Evolutionary conservation across 2,113 vertebrate genomes (phyloP).

Genomic region (Petroica traversi): DNA sequence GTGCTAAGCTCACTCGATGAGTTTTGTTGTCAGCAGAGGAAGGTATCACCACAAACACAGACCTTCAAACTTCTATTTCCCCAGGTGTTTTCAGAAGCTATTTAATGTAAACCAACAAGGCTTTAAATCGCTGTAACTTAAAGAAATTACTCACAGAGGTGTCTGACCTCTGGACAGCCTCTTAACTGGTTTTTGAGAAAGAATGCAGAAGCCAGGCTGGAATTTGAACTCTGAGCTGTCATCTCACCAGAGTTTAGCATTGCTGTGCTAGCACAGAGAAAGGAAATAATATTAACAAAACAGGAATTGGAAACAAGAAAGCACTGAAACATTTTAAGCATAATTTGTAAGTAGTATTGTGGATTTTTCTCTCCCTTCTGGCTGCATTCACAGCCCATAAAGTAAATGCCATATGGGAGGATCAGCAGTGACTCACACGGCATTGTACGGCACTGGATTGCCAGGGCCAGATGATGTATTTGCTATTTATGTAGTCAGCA

Average conservation of each 20-base stretch:
- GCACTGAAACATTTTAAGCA: background rate
- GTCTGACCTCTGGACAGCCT: background rate
- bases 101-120: background rate
- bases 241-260: background rate
- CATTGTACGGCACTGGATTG: background rate
- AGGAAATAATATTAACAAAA: background rate
- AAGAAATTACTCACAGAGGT: background rate
- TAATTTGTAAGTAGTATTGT: background rate
- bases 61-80: background rate
- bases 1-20: background rate
- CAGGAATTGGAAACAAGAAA: background rate
- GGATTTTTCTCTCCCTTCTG: background rate
- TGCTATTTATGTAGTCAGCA: constrained; percentile 41
- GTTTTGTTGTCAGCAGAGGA: background rate
- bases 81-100: background rate
- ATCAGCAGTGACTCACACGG: background rate
- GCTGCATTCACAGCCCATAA: background rate
- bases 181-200: background rate
- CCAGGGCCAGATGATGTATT: background rate
- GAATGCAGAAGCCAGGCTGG: background rate
- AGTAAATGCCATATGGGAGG: background rate
- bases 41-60: background rate
- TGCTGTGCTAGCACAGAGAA: background rate
- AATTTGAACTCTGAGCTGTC: background rate
- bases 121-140: background rate